These are phyloP conservation scores for Dasypolia templi DNA, from an alignment of 2,888 invertebrate genomes.

Conservation along the genomic window DNA sequence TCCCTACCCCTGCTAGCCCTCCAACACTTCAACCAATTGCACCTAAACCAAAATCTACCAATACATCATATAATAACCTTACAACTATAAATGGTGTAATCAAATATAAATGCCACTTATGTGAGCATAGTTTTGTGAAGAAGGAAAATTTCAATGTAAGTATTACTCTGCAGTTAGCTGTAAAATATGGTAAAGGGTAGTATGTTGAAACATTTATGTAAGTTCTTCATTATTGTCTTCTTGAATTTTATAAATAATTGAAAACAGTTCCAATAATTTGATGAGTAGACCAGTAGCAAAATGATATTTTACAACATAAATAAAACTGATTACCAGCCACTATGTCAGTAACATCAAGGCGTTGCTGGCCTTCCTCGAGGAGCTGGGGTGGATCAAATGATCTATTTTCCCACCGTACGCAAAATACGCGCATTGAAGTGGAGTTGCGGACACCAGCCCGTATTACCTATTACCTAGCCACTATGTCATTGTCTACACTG, in stretches of 20 bases:
- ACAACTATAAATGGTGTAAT: constrained; percentile 72
- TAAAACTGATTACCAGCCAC: no score
- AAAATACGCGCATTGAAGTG: no score
- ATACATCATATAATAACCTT: constrained; percentile 54
- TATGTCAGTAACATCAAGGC: no score
- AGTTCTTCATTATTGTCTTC: neutral
- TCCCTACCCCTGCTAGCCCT: constrained; percentile 25
- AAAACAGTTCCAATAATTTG: neutral
- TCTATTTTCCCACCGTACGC: no score
- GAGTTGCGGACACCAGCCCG: no score
- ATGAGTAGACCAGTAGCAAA: neutral
- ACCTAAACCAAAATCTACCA: constrained; percentile 47
- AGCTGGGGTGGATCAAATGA: no score
- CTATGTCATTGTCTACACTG: no score
- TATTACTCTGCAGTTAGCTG: constrained; percentile 27
- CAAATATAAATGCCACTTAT: constrained; percentile 81
- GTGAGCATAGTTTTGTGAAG: constrained; percentile 81
- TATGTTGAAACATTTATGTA: neutral
- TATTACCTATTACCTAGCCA: no score
- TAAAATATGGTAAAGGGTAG: neutral
- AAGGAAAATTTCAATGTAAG: constrained; percentile 84
- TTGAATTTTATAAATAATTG: neutral
- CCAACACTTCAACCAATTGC: constrained; percentile 43
- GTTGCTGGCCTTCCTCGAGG: no score
- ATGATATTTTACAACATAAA: no score